Base-by-base conservation (phyloP, 2,888 invertebrate genomes). In the Drosophila nr. fundita region DNA sequence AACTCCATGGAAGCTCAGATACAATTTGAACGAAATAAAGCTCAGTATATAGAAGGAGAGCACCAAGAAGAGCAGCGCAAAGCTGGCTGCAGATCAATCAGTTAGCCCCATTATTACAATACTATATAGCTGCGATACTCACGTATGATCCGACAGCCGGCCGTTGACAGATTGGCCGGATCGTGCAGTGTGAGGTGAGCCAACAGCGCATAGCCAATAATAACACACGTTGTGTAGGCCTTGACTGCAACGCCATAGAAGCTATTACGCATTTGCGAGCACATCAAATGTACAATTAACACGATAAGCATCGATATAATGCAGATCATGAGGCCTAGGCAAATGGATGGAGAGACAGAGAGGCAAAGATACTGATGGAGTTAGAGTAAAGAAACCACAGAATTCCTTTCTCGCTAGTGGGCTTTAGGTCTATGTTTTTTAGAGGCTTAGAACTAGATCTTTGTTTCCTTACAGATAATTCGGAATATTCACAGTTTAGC, bases 191-290 rank as follows among this genome's bases (percentile, higher is more conserved):
- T 90, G 27, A 91, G 71, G 50, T 91, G 89, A 6, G 87, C 91
- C 79, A 91, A 53, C 21, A 91, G 68, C 0, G 89, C 91, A 34
- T 92, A 92, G 36, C 91, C 91, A 61, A 91, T 70, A 40, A 92
- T 88, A 68, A 91, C 82, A 65, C 90, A 91, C 10, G 89, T 71
- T 15, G 86, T 65, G 32, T 91, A 92, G 4, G 90, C 80, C 64
- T 90, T 91, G 63, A 91, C 83, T 24, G 92, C 92, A 6, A 90
- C 86, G 34, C 91, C 91, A 45, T 92, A 91, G 73, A 92, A 92
- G 4, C 90, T 91, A 55, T 91, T 92, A 48, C 92, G 85, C 79
- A 91, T 76, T 62, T 89, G 85, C n/a, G 87, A 88, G 77, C 91
- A 91, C 58, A 89, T 38, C 40, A 91, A 60, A 58, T 91, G 90